A percentile compares a stretch with the other conserved stretches of the same genome.
These are phyloP conservation scores for Leptocoma aspasia DNA, from an alignment of 2,113 vertebrate species.

Conservation along the genomic window DNA sequence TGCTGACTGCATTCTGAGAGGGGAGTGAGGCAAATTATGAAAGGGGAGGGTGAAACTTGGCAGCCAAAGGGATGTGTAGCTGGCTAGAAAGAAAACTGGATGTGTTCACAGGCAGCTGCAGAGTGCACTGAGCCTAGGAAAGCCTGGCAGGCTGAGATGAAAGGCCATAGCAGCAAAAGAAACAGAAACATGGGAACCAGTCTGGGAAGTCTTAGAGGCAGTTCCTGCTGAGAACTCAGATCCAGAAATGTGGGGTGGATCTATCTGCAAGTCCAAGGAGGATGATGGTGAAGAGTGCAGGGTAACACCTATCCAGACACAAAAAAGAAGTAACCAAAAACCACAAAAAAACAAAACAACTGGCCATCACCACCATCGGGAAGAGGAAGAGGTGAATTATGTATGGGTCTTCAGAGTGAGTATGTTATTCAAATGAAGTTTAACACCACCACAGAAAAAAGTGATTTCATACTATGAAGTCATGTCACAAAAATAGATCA, in stretches of 20 bases:
- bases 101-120: not conserved
- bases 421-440: not conserved
- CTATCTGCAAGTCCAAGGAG: not conserved
- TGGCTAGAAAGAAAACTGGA: not conserved
- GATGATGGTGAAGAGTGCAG: not conserved
- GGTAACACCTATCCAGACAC: not conserved
- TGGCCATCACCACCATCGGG: not conserved
- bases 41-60: not conserved
- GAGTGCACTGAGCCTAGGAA: not conserved
- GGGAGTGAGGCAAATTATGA: not conserved
- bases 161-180: not conserved
- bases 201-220: not conserved
- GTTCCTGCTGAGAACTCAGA: not conserved
- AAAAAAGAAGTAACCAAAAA: not conserved
- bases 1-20: not conserved
- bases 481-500: not conserved
- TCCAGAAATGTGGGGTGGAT: not conserved
- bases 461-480: not conserved
- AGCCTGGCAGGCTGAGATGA: not conserved
- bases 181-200: not conserved
- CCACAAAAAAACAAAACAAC: not conserved
- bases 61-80: not conserved
- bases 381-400: not conserved
- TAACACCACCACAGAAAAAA: not conserved
- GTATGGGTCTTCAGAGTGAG: not conserved